Evolutionary conservation across 2,797 vertebrate genomes (phyloP), one percentile per base, ranked within the genome.

Genomic region (Myripristis murdjan): DNA sequence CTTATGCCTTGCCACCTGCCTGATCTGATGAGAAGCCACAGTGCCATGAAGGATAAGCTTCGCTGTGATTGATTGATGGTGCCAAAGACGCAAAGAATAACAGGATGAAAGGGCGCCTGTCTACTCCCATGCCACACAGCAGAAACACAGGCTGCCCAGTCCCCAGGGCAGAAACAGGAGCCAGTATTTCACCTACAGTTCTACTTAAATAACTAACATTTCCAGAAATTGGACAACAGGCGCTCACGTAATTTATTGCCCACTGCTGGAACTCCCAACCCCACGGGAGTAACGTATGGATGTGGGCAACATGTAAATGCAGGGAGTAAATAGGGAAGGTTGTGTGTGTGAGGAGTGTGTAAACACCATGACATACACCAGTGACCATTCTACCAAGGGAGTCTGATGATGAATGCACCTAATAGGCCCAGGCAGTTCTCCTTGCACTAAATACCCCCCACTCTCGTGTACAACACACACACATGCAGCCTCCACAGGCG

Each of bases 351-450:
- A 6, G 5, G 56, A 16, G 46, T 43, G 66, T 52, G 49, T 81
- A 79, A 85, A 88, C 89, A 84, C 61, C 26, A 4, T 14, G 49
- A 65, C 77, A 64, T 76, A 75, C 81, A 77, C 56, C 46, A 5
- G 70, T 65, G 74, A 76, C 82, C 73, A 26, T 1, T 55, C 59
- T 55, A 57, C 83, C 77, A 43, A 31, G 76, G 82, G 83, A 87
- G 75, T 7, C 41, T 18, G 60, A 85, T 87, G 89, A 87, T 86
- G 82, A 77, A 88, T 86, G 79, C 74, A 70, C 64, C 81, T 81
- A 87, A 90, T 79, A 82, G 81, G 75, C 74, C 11, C 12, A 66
- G 54, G 68, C 47, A n/a, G 58, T 56, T 64, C 73, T 56, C 56
- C 26, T 2, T 68, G 56, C 63, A 46, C 7, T 64, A 49, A 44